Conservation (phyloP, 2,797 vertebrate species). For the Atherinosoma microstoma region DNA sequence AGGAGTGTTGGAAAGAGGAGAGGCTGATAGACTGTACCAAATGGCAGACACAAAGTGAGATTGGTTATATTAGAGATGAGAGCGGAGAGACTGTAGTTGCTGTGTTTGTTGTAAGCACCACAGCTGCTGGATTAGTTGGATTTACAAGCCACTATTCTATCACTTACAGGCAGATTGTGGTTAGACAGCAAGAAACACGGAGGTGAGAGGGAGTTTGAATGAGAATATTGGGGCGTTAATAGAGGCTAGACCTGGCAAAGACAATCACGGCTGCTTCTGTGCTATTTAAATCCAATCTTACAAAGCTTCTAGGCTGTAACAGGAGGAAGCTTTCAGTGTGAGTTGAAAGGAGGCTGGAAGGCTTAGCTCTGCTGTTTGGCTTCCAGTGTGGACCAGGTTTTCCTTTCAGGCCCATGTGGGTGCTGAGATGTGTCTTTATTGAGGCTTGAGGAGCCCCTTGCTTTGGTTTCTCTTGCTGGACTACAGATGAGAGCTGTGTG, state of each 20-base stretch:
- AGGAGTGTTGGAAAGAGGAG: slow-evolving; percentile 6
- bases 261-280: slow-evolving; percentile 19
- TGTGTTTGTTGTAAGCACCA: slow-evolving; percentile 27
- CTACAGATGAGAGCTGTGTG: slow-evolving; percentile 73
- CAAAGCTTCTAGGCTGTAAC: slow-evolving; percentile 55
- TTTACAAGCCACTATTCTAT: slow-evolving; percentile 36
- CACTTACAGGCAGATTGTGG: slow-evolving; percentile 35
- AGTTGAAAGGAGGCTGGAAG: slow-evolving; percentile 58
- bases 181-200: slow-evolving; percentile 29
- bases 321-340: slow-evolving; percentile 69
- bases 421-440: slow-evolving; percentile 54
- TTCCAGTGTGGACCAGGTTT: slow-evolving; percentile 54
- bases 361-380: slow-evolving; percentile 43
- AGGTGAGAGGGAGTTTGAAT: slow-evolving; percentile 36
- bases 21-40: slow-evolving; percentile 7
- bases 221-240: slow-evolving; percentile 48
- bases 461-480: slow-evolving; percentile 53
- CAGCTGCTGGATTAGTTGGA: slow-evolving; percentile 34
- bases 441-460: slow-evolving; percentile 57
- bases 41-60: not conserved
- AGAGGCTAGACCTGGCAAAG: slow-evolving; percentile 54
- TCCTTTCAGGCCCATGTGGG: slow-evolving; percentile 68
- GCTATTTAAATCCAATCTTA: slow-evolving; percentile 52
- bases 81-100: slow-evolving; percentile 18
- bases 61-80: slow-evolving; percentile 1